Evolutionary conservation across 2,113 vertebrate species (phyloP).

Genomic region (Mohoua ochrocephala): DNA sequence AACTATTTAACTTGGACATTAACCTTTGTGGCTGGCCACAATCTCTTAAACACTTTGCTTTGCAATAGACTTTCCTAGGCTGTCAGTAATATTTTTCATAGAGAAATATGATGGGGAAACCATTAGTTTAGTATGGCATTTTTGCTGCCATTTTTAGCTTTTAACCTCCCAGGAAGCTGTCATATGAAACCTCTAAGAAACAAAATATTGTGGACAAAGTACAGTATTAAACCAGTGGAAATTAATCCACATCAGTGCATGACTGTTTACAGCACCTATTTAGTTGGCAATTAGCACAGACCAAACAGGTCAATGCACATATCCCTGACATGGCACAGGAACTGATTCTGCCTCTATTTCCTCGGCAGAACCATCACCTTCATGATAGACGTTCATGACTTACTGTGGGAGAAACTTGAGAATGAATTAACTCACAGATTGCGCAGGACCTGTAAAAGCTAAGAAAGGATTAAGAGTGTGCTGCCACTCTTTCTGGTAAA

Average conservation of each 20-base stretch:
- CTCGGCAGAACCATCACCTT: neutral
- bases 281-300: neutral
- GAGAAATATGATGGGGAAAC: neutral
- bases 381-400: neutral
- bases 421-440: neutral
- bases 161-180: neutral
- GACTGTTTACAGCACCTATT: neutral
- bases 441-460: neutral
- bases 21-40: slow-evolving; percentile 4
- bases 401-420: neutral
- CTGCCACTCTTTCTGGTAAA: neutral
- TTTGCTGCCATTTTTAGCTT: neutral
- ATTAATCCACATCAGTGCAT: neutral
- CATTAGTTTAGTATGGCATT: neutral
- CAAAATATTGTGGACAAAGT: neutral
- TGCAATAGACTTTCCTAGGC: neutral
- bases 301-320: neutral
- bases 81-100: neutral
- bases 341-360: neutral
- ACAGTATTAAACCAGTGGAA: neutral
- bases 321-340: neutral
- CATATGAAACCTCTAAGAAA: neutral
- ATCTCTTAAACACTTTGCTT: neutral
- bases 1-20: slow-evolving; percentile 21
- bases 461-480: neutral